Base-by-base conservation (phyloP, 2,888 invertebrate species). In the Latrodectus hesperus region DNA sequence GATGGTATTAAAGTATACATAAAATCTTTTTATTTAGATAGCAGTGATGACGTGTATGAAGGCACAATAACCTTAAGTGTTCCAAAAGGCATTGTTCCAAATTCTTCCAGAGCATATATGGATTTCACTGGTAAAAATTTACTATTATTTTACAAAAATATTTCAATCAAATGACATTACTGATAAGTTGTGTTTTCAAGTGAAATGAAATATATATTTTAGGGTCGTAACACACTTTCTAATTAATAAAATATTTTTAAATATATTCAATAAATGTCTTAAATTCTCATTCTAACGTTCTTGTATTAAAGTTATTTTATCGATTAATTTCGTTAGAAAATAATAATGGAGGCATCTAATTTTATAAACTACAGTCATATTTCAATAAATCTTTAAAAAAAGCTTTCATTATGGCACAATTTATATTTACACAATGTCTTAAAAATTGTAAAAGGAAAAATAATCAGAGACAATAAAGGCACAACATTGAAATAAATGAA, bases 91-190 rank as follows among this genome's bases (percentile, higher is more conserved):
- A 91, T 94, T 0, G 94, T 96, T 4, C 92, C 94, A 0, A 95
- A 94, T 8, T 95, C 96, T 0, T 95, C 94, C 49, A 92, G 94
- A n/a, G 93, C 94, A n/a, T 93, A 94, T 72, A 92, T 96, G 0
- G 94, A 94, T 90, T 93, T 84, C 11, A 81, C 88, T 11, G 88
- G 88, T 84, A 81, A 80, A 8, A 2, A 9, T 67, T 53, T 51
- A 2, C n/a, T 60, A 11, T 64, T 1, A 17, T 22, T 12, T 16
- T 2, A 26, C 38, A 8, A 10, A 22, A 9, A 26, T 9, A 14
- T 17, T 11, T 17, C 26, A 22, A 11, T 17, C 0, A 22, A 70
- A 17, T 17, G 14, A 26, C 14, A 26, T 17, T 14, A 70, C 17
- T 22, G 68, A 6, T 2, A 68, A 22, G 22, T 14, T 17, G 16